phyloP scores from a whole-genome alignment of 53 echinoderm and acorn worm species.

The Luidia sarsii region DNA sequence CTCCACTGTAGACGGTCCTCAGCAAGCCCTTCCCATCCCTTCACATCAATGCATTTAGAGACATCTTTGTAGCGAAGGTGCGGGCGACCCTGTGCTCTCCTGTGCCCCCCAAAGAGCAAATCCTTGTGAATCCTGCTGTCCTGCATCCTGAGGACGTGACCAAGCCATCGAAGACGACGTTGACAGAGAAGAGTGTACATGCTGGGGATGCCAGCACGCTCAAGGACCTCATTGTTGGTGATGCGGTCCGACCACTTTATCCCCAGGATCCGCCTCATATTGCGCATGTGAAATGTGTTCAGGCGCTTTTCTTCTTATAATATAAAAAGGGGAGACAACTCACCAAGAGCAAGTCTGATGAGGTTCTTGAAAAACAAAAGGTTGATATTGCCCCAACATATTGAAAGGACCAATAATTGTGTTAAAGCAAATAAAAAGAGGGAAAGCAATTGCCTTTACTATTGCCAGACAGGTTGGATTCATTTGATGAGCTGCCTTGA shows the following conservation, averaged over 20 bases:
- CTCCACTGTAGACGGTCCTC: not conserved
- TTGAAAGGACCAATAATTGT: too few relatives aligned
- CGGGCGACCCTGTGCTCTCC: not conserved
- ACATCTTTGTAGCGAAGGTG: not conserved
- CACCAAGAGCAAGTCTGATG: too few relatives aligned
- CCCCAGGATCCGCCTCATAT: not conserved
- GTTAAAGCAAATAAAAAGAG: too few relatives aligned
- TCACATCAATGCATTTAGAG: not conserved
- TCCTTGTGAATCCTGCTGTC: slow-evolving; percentile 61
- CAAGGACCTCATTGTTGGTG: slow-evolving; percentile 13
- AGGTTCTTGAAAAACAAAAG: too few relatives aligned
- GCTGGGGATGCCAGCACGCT: not conserved
- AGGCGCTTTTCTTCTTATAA: not conserved
- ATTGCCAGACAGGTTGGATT: too few relatives aligned
- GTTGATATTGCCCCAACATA: too few relatives aligned
- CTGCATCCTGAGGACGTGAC: slow-evolving; percentile 61
- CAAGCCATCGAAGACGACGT: slow-evolving; percentile 46
- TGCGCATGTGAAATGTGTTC: slow-evolving; percentile 5
- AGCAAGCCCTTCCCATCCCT: not conserved
- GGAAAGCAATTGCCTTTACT: too few relatives aligned
- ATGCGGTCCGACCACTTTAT: too few relatives aligned
- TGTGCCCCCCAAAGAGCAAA: slow-evolving; percentile 49
- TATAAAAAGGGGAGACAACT: too few relatives aligned
- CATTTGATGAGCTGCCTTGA: too few relatives aligned
- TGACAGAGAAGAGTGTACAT: slow-evolving; percentile 37